A percentile compares a stretch with the other conserved stretches of the same genome.
Conservation (phyloP, 2,113 vertebrate species). For the Aphyosemion australe region DNA sequence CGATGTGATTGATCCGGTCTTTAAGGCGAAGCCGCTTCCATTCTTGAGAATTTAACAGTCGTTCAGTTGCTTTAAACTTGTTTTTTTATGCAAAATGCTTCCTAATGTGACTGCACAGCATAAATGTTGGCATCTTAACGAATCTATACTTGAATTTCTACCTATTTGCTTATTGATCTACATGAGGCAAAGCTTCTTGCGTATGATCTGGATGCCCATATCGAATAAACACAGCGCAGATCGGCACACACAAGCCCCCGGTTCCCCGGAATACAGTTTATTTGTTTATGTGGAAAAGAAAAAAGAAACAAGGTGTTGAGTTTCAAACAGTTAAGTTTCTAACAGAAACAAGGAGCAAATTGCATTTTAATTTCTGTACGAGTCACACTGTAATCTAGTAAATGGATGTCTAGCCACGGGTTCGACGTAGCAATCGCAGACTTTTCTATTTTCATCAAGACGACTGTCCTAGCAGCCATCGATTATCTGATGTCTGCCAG, state of each 20-base stretch:
- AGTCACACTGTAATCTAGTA: slow-evolving; percentile 9
- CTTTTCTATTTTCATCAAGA: slow-evolving; percentile 38
- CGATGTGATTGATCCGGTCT: slow-evolving; percentile 45
- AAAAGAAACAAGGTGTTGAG: not conserved
- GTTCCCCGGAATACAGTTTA: slow-evolving; percentile 11
- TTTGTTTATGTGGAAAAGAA: slow-evolving; percentile 6
- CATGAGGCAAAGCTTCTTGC: slow-evolving; percentile 15
- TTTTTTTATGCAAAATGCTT: slow-evolving; percentile 22
- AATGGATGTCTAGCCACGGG: slow-evolving; percentile 8
- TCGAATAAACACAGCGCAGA: slow-evolving; percentile 13
- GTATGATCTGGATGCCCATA: slow-evolving; percentile 15
- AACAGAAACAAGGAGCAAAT: slow-evolving; percentile 17
- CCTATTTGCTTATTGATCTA: slow-evolving; percentile 13
- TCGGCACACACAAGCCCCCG: slow-evolving; percentile 11
- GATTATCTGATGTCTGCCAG: slow-evolving; percentile 28
- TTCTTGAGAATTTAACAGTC: slow-evolving; percentile 29
- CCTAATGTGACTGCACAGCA: not conserved
- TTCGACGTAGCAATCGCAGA: not conserved
- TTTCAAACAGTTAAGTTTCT: slow-evolving; percentile 16
- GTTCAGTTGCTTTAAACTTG: slow-evolving; percentile 11
- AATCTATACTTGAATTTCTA: not conserved
- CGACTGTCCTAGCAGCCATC: slow-evolving; percentile 39
- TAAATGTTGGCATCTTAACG: not conserved
- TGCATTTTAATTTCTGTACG: slow-evolving; percentile 28
- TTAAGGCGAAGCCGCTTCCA: slow-evolving; percentile 25